phyloP scores from a whole-genome alignment of 2,888 invertebrate genomes.

The Pammene aurita region DNA sequence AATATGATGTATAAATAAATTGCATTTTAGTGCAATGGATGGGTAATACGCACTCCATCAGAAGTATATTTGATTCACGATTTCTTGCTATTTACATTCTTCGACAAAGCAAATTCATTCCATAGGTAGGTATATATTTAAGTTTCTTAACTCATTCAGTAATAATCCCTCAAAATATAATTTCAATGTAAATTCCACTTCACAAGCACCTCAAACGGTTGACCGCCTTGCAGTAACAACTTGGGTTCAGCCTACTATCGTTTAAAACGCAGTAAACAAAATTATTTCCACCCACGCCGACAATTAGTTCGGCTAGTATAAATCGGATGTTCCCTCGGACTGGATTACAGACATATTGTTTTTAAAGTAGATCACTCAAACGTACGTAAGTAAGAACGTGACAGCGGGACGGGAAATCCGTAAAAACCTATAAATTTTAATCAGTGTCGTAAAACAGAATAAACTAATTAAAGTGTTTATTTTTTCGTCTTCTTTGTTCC shows the following conservation, averaged over 20 bases:
- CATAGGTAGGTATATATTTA: too few species aligned
- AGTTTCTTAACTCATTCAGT: background rate
- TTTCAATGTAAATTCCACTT: background rate
- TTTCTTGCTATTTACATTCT: too few species aligned
- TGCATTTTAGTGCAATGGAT: too few species aligned
- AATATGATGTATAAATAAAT: too few species aligned
- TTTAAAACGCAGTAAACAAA: slow-evolving; percentile 82
- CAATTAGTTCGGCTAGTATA: slow-evolving; percentile 83
- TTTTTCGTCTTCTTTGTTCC: too few species aligned
- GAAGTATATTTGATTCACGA: too few species aligned
- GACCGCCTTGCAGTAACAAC: slow-evolving; percentile 26
- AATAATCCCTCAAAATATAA: background rate
- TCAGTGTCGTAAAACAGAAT: too few species aligned
- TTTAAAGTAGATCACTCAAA: background rate
- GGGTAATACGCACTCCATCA: too few species aligned
- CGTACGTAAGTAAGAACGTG: background rate
- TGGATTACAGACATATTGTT: slow-evolving; percentile 49
- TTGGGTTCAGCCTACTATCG: slow-evolving; percentile 57
- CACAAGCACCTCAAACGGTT: slow-evolving; percentile 22
- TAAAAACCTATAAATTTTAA: too few species aligned
- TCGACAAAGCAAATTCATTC: too few species aligned
- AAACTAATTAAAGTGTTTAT: too few species aligned
- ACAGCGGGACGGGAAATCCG: too few species aligned
- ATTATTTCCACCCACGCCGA: slow-evolving; percentile 78
- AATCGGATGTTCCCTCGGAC: slow-evolving; percentile 74